Evolutionary conservation across 2,113 vertebrate species (phyloP).

Genomic region (Sorex fumeus): DNA sequence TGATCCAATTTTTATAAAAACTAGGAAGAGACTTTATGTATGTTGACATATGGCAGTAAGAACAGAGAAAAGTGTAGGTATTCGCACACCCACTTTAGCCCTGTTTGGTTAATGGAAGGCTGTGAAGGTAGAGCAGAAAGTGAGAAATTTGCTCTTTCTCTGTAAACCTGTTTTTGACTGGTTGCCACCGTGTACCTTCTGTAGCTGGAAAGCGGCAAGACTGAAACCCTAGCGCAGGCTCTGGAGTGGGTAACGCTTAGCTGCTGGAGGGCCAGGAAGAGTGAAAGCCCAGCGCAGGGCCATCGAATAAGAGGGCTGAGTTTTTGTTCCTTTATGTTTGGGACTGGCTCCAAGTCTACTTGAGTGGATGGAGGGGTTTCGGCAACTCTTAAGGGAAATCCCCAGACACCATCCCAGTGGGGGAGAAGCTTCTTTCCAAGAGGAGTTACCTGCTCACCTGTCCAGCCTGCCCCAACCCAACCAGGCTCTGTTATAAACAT

Average conservation of each 20-base stretch:
- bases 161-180: conserved; percentile 37
- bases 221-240: background rate
- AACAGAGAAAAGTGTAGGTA: background rate
- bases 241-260: background rate
- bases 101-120: background rate
- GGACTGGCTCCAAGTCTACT: background rate
- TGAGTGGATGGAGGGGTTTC: too few species aligned
- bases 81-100: background rate
- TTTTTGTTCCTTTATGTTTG: background rate
- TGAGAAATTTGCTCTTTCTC: background rate
- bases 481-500: background rate
- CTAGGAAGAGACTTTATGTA: background rate
- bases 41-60: background rate
- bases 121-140: background rate
- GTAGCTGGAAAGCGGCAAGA: background rate
- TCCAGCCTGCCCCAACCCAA: background rate
- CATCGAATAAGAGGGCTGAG: background rate
- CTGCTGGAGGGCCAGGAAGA: background rate
- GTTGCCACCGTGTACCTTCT: background rate
- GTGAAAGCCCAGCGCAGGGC: background rate
- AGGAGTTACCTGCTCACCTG: background rate
- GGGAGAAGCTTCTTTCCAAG: background rate
- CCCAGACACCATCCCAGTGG: background rate
- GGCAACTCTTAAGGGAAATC: background rate
- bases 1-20: background rate